Evolutionary conservation across 2,797 vertebrate genomes (phyloP).

Genomic region (Pogonophryne albipinna): DNA sequence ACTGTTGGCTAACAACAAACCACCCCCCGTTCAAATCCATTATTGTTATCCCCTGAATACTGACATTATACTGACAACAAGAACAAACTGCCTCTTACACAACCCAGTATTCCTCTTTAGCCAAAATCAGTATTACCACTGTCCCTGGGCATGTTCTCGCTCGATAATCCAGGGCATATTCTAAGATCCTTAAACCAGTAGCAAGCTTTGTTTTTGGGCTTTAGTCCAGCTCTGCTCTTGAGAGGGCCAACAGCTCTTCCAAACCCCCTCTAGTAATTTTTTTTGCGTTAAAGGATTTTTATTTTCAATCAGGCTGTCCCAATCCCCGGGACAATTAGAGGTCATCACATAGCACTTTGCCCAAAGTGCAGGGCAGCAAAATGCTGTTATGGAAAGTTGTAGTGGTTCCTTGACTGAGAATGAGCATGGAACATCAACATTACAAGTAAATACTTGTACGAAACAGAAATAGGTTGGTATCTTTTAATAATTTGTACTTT

Average conservation of each 20-base stretch:
- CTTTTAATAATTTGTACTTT: slow-evolving; percentile 60
- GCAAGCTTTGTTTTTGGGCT: slow-evolving; percentile 73
- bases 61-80: slow-evolving; percentile 57
- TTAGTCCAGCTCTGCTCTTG: slow-evolving; percentile 74
- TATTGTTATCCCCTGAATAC: slow-evolving; percentile 51
- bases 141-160: slow-evolving; percentile 68
- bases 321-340: slow-evolving; percentile 75
- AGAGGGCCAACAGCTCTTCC: slow-evolving; percentile 78
- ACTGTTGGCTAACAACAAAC: slow-evolving; percentile 37
- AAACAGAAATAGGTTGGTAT: slow-evolving; percentile 56
- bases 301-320: slow-evolving; percentile 74
- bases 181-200: slow-evolving; percentile 70
- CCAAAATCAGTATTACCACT: slow-evolving; percentile 72
- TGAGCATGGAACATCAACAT: slow-evolving; percentile 47
- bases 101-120: slow-evolving; percentile 48
- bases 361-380: slow-evolving; percentile 69
- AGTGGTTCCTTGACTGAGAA: slow-evolving; percentile 58
- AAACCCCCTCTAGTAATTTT: slow-evolving; percentile 66
- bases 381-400: slow-evolving; percentile 73
- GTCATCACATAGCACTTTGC: slow-evolving; percentile 69
- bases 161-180: slow-evolving; percentile 71
- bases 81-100: slow-evolving; percentile 44
- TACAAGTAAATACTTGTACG: slow-evolving; percentile 24
- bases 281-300: slow-evolving; percentile 66
- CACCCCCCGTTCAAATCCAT: slow-evolving; percentile 34